Base-by-base conservation (phyloP, 2,113 vertebrate genomes). In the Lepus timidus region DNA sequence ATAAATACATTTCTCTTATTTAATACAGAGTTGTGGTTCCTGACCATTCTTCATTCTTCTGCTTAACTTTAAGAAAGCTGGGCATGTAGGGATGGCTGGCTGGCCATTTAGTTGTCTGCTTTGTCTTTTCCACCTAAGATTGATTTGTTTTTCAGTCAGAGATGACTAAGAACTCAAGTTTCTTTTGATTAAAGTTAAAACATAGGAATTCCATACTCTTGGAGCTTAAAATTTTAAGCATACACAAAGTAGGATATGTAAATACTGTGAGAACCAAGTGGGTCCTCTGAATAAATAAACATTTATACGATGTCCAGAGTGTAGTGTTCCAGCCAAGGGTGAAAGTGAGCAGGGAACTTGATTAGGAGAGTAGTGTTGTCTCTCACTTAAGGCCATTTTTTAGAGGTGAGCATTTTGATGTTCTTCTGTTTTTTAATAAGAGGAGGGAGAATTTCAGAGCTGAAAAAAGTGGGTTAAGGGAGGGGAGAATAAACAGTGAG, bases 211-310 rank as follows among this genome's bases (percentile, higher is more conserved):
- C 14, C 17, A 6, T 81, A 55, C 17, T 94, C 36, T 93, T 49
- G 23, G 44, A 95, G 55, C 62, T 95, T 90, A 67, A 85, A 62
- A 33, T 83, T 75, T 83, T 79, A 92, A 68, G 6, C 55, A 2
- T 90, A 62, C 22, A 36, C 79, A 91, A 95, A 76, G 52, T 75
- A 88, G 70, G 33, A 36, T 29, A n/a, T 96, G 61, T 39, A 76
- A 90, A 85, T 88, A 9, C 22, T 87, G 9, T 80, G 68, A 85
- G 92, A 87, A 93, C 27, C 86, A 85, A 94, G 11, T 61, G 55
- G n/a, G 13, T 36, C 86, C 4, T 95, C 27, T 96, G 80, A 81
- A 92, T 96, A 96, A 95, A 73, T 70, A 91, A 96, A 90, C 23
- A 52, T 73, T 64, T 80, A 88, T 3, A 68, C 78, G 19, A 7